Conservation (phyloP, 2,888 invertebrate genomes). For the Lasioglossum vierecki region DNA sequence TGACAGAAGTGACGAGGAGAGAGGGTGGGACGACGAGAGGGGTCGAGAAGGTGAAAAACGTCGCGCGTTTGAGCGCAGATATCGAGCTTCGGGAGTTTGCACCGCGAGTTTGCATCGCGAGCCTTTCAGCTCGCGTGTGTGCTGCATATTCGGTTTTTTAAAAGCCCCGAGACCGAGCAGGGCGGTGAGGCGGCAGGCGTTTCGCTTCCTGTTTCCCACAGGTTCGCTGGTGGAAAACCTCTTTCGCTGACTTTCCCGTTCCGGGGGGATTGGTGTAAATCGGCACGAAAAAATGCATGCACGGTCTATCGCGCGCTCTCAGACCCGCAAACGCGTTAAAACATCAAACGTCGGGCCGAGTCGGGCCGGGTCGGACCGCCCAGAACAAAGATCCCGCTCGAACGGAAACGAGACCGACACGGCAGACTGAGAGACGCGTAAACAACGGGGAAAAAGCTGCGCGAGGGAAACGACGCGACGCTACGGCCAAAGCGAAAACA, state of each 20-base stretch:
- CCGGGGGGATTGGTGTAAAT: constrained; percentile 25
- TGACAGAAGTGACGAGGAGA: background rate
- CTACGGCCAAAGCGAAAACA: constrained; percentile 1
- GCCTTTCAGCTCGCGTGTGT: constrained; percentile 54
- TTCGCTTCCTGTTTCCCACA: constrained; percentile 15
- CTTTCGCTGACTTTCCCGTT: constrained; percentile 24
- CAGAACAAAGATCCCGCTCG: constrained; percentile 35
- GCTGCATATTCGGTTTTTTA: constrained; percentile 67
- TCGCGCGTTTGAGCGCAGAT: constrained; percentile 41
- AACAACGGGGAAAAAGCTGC: constrained; percentile 51
- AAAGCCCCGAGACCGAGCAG: constrained; percentile 54
- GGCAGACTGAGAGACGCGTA: constrained; percentile 49
- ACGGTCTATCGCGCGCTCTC: constrained; percentile 63
- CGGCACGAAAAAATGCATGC: constrained; percentile 46
- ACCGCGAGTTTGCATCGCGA: constrained; percentile 60
- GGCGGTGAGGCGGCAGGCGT: background rate
- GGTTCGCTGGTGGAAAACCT: background rate
- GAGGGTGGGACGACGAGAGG: background rate
- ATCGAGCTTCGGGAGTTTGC: constrained; percentile 65
- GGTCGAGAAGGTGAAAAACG: constrained; percentile 6
- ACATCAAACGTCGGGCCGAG: constrained; percentile 64
- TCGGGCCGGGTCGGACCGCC: constrained; percentile 13
- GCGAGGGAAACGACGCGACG: background rate
- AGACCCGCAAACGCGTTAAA: constrained; percentile 52
- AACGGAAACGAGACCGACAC: constrained; percentile 15